A percentile compares a stretch with the other conserved stretches of the same genome.
Conservation (phyloP, 2,888 invertebrate species). For the Dicranocentrus wangi region DNA sequence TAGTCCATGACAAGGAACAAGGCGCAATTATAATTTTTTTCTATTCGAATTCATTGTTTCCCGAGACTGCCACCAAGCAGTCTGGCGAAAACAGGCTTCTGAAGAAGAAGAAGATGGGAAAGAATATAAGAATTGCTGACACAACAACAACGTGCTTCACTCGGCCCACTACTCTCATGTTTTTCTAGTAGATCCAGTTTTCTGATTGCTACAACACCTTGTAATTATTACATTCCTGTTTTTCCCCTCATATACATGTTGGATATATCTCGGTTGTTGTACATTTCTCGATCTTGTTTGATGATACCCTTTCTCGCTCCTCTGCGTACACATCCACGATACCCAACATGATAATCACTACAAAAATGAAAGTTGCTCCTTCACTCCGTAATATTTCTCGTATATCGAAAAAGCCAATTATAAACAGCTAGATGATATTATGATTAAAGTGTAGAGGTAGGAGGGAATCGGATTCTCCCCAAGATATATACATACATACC, state of each 20-base stretch:
- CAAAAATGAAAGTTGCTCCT: neutral
- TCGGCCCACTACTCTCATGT: neutral
- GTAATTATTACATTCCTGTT: slow-evolving; percentile 62
- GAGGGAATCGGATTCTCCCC: neutral
- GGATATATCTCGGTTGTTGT: too few species aligned
- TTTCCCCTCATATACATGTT: too few species aligned
- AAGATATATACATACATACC: neutral
- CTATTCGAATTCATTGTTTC: neutral
- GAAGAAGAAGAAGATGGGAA: too few species aligned
- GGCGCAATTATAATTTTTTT: neutral
- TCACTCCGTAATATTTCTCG: too few species aligned
- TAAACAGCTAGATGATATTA: slow-evolving; percentile 1
- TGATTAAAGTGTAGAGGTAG: neutral
- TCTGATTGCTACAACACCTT: slow-evolving; percentile 38
- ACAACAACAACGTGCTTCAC: neutral
- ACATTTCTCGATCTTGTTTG: too few species aligned
- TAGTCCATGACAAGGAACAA: neutral
- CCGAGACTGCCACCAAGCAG: slow-evolving; percentile 60
- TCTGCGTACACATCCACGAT: neutral
- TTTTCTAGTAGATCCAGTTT: slow-evolving; percentile 59
- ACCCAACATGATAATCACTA: neutral
- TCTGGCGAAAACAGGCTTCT: slow-evolving; percentile 53
- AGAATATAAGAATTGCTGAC: neutral
- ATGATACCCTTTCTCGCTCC: too few species aligned
- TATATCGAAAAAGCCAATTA: neutral